Percentiles rank a stretch among this genome's conserved stretches.
Evolutionary conservation across 1,140 invertebrate species (phyloP).

Genomic region (Heliconius nattereri): DNA sequence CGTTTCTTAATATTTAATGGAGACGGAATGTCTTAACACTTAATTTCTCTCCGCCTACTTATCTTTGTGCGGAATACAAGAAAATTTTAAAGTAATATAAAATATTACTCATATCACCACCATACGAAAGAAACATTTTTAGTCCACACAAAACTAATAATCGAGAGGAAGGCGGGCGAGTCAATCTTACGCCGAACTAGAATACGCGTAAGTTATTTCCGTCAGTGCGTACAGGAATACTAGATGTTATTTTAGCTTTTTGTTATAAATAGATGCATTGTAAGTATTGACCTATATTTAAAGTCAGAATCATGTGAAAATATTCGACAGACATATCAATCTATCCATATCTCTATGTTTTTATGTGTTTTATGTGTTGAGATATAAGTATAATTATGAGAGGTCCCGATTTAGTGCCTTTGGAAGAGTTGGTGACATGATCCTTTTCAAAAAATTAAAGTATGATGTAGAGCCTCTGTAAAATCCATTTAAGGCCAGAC

Average conservation of each 20-base stretch:
- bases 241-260: conserved; percentile 70
- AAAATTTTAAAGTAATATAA: neutral
- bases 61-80: too few relatives aligned
- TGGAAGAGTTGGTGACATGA: too few relatives aligned
- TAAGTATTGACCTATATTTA: conserved; percentile 64
- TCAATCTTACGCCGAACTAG: conserved; percentile 35
- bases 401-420: too few relatives aligned
- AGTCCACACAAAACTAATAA: conserved; percentile 20
- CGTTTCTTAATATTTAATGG: too few relatives aligned
- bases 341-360: neutral
- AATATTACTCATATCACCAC: neutral
- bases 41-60: too few relatives aligned
- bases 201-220: conserved; percentile 60
- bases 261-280: conserved; percentile 75
- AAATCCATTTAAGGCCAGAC: too few relatives aligned
- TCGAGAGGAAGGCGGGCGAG: conserved; percentile 29
- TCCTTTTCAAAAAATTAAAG: too few relatives aligned
- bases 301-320: conserved; percentile 51
- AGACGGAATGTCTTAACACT: too few relatives aligned
- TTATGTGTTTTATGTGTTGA: neutral
- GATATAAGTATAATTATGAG: neutral
- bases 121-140: neutral
- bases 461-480: too few relatives aligned
- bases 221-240: conserved; percentile 72
- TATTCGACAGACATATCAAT: neutral